Evolutionary conservation across 2,888 invertebrate species (phyloP), one percentile per base, ranked within the genome.

Genomic region (Homarus gammarus): DNA sequence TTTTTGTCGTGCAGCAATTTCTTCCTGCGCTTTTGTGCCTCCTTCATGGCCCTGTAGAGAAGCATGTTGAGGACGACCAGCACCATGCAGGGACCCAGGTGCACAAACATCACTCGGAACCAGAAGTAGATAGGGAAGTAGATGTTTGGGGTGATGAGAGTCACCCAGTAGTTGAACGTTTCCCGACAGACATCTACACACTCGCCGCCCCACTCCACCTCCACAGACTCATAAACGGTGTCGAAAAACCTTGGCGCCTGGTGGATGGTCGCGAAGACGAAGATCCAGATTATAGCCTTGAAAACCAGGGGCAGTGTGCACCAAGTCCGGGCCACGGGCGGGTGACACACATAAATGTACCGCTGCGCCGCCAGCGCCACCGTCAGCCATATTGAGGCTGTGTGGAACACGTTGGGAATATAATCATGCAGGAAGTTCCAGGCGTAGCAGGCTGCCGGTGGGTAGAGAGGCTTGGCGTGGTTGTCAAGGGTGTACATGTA

Each of bases 281-380:
- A 96, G 92, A 98, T 97, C 94, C 96, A 96, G 82, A 96, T 94
- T 51, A 98, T 96, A 92, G 96, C 97, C 92, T 96, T 96, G 93
- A 96, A 96, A 77, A 97, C 98, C 87, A 96, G 95, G 0, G 96
- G 95, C 92, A 95, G 94, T 33, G 95, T 95, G 93, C 95, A 96
- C 94, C 95, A 95, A n/a, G 96, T 96, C 90, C 97, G 95, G 0
- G 98, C 98, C 91, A 97, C 95, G 0, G 97, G 96, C 0, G 98
- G 97, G 94, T 98, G 98, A 93, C 98, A 98, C 1, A 99, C 98
- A 94, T 98, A 99, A 93, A 99, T 97, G 95, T 98, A 99, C 92
- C 98, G 95, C 94, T 99, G 99, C 31, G 97, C 96, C 0, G 98
- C 98, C 91, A 99, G 94, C 0, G 97, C 97, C 92, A 98, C 95